Percentiles rank a stretch among this genome's conserved stretches.
Conservation (phyloP, 1,140 invertebrate genomes). For the Diachasmimorpha longicaudata region DNA sequence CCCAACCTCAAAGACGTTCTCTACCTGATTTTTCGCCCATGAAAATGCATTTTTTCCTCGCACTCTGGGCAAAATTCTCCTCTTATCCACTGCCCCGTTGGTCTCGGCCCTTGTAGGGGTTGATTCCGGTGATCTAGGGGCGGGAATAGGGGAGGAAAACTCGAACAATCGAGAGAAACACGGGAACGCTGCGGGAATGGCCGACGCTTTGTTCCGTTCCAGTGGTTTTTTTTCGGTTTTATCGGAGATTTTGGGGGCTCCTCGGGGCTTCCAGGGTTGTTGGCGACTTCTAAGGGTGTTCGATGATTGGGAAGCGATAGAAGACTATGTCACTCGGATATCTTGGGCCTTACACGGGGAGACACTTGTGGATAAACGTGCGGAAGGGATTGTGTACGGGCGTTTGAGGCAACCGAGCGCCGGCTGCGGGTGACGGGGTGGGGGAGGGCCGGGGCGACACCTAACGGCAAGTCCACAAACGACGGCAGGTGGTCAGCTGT, state of each 20-base stretch:
- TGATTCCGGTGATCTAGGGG: neutral
- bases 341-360: neutral
- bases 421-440: neutral
- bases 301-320: neutral
- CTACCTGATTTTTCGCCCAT: neutral
- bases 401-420: neutral
- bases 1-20: neutral
- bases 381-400: neutral
- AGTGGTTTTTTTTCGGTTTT: neutral
- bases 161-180: neutral
- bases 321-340: neutral
- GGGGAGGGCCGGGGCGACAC: neutral
- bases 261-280: no score
- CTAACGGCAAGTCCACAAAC: no score
- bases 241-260: neutral
- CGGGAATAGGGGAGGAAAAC: neutral
- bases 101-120: neutral
- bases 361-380: neutral
- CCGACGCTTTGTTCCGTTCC: constrained; percentile 1
- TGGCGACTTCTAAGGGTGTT: no score
- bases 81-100: neutral
- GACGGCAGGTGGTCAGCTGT: no score
- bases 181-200: neutral
- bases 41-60: neutral
- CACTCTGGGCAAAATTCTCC: neutral